Evolutionary conservation across 2,113 vertebrate species (phyloP).

Genomic region (Heterotis niloticus): DNA sequence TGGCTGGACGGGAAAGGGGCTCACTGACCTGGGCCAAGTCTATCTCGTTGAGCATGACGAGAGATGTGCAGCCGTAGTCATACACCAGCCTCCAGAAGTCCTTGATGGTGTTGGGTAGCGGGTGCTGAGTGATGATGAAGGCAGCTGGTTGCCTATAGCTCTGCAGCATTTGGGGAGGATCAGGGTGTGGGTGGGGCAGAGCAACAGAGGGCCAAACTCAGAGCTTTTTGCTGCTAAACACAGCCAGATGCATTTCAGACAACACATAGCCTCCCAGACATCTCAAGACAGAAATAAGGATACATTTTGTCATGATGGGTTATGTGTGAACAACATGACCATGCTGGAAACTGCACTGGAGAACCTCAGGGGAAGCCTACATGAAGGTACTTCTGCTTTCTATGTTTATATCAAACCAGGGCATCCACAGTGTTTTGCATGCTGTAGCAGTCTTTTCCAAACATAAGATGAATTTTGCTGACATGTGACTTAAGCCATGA

Average conservation of each 20-base stretch:
- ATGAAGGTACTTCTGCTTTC: constrained; percentile 16
- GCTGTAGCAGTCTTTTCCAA: constrained; percentile 27
- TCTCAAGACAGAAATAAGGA: not conserved
- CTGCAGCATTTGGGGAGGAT: constrained; percentile 53
- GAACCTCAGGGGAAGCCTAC: not conserved
- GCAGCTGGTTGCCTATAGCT: constrained; percentile 97
- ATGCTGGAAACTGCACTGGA: constrained; percentile 48
- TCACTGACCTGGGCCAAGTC: constrained; percentile 87
- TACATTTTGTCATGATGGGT: constrained; percentile 23
- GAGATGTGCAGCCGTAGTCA: constrained; percentile 94
- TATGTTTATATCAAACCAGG: constrained; percentile 8
- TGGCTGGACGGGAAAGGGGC: not conserved
- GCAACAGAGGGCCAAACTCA: too few relatives aligned
- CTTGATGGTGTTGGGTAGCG: constrained; percentile 95
- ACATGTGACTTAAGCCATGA: constrained; percentile 65
- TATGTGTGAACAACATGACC: constrained; percentile 46
- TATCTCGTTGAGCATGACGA: constrained; percentile 97
- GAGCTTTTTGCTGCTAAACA: not conserved
- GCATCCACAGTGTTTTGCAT: constrained; percentile 33
- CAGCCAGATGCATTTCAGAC: not conserved
- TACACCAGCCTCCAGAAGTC: constrained; percentile 99
- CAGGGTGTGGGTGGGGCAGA: not conserved
- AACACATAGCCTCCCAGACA: not conserved
- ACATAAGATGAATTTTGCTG: constrained; percentile 36
- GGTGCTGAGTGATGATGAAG: constrained; percentile 97